A percentile compares a stretch with the other conserved stretches of the same genome.
phyloP scores from a whole-genome alignment of 2,113 vertebrate genomes.

The Spilogale gracilis region DNA sequence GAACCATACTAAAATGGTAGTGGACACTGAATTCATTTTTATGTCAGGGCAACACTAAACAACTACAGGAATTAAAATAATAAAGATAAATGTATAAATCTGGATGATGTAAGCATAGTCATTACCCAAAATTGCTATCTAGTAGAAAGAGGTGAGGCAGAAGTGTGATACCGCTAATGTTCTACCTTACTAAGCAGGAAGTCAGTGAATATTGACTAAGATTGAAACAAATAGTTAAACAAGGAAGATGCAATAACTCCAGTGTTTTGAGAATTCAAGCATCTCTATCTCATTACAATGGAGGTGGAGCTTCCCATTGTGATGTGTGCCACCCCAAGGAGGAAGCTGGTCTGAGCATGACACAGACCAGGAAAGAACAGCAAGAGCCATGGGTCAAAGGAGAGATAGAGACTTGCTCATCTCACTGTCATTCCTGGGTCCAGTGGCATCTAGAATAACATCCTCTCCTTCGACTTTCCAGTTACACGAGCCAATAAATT shows the following conservation, averaged over 20 bases:
- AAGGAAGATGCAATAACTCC: not conserved
- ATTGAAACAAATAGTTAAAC: not conserved
- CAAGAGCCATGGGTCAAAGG: not conserved
- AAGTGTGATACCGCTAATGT: not conserved
- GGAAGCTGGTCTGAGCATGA: not conserved
- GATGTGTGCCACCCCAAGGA: not conserved
- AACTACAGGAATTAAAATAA: not conserved
- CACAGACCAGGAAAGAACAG: not conserved
- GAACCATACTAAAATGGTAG: no score
- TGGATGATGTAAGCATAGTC: not conserved
- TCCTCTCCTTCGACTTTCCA: not conserved
- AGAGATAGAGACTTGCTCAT: accelerated
- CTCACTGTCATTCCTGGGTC: not conserved
- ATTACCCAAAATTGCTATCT: not conserved
- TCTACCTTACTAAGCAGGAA: not conserved
- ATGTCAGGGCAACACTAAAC: not conserved
- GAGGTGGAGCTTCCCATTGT: not conserved
- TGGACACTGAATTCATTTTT: not conserved
- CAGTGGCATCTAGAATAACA: not conserved
- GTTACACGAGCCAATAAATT: not conserved
- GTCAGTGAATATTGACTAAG: not conserved
- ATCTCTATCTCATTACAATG: no score
- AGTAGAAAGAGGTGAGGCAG: not conserved
- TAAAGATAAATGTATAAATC: not conserved
- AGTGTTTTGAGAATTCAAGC: not conserved